Evolutionary conservation across 2,888 invertebrate genomes (phyloP), one percentile per base, ranked within the genome.

Genomic region (Limenitis arthemis): DNA sequence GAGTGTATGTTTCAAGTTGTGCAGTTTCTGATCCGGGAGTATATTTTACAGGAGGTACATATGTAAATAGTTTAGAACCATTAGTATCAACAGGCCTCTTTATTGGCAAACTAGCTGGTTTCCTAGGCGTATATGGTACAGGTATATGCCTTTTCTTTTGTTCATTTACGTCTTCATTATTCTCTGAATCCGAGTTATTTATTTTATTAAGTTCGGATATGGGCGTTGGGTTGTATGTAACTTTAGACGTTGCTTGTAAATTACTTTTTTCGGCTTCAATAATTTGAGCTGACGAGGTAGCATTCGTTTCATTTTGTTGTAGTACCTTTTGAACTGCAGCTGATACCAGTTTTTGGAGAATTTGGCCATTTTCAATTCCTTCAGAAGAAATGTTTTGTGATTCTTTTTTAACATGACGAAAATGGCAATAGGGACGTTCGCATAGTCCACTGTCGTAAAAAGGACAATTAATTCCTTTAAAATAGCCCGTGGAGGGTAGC

Each of bases 361-460:
- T 87, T 56, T 85, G 83, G 58, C 85, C 79, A 77, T 81, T 80
- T 65, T 87, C 79, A 55, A 87, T 70, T 41, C 79, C 78, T 52
- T 83, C 79, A 58, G 76, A 76, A 55, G 68, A 56, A 53, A 77
- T 70, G 60, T 75, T 79, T 57, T 75, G 75, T 56, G 69, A 66
- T 87, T 94, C 94, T 86, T 91, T 92, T 69, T 90, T 92, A 62
- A 90, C 88, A 79, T 97, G 97, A 70, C 94, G 91, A 78, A 94
- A 97, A 83, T 97, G 96, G 83, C 97, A 97, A 79, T 96, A 95
- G 28, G 96, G 96, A 67, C 97, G 88, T 63, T 93, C 93, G 81
- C 97, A 97, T 47, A 90, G 82, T 56, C 91, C 93, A 72, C 88
- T 90, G 68, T 93, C 91, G 75, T 90, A 95, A 83, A 93, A 96